A percentile compares a stretch with the other conserved stretches of the same genome.
These are phyloP conservation scores for Peromyscus eremicus DNA, from an alignment of 2,797 vertebrate species.

Conservation along the genomic window DNA sequence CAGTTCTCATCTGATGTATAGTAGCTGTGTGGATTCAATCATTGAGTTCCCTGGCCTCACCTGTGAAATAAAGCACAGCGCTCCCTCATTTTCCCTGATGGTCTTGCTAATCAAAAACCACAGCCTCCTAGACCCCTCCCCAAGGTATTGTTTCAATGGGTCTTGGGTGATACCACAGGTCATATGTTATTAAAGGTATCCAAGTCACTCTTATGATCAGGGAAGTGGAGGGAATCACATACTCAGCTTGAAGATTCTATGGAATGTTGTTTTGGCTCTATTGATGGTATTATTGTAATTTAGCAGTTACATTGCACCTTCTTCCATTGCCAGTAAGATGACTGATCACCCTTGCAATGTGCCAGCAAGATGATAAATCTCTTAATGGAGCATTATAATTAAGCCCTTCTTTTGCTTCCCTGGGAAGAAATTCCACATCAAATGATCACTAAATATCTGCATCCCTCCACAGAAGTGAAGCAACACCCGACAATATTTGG, in stretches of 20 bases:
- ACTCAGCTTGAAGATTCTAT: slow-evolving; percentile 51
- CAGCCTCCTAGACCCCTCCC: not conserved
- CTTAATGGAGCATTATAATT: slow-evolving; percentile 76
- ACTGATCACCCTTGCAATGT: slow-evolving; percentile 71
- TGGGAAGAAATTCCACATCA: slow-evolving; percentile 47
- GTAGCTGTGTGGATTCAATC: not conserved
- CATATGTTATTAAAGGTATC: slow-evolving; percentile 12
- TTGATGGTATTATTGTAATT: slow-evolving; percentile 64
- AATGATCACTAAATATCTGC: slow-evolving; percentile 70
- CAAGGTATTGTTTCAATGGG: not conserved
- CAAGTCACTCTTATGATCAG: slow-evolving; percentile 36
- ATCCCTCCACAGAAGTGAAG: slow-evolving; percentile 55
- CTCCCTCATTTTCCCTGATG: not conserved
- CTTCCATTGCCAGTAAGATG: slow-evolving; percentile 63
- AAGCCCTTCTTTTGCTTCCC: slow-evolving; percentile 67
- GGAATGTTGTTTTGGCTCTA: slow-evolving; percentile 65
- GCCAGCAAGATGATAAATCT: slow-evolving; percentile 69
- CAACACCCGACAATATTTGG: slow-evolving; percentile 14
- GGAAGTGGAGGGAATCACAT: slow-evolving; percentile 42
- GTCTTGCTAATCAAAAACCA: not conserved
- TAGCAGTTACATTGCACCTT: slow-evolving; percentile 61
- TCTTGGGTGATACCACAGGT: not conserved
- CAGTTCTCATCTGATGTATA: not conserved
- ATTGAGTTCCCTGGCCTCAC: not conserved
- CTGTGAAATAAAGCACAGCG: not conserved